phyloP scores from a whole-genome alignment of 2,113 vertebrate species.

The Phaethon lepturus region DNA sequence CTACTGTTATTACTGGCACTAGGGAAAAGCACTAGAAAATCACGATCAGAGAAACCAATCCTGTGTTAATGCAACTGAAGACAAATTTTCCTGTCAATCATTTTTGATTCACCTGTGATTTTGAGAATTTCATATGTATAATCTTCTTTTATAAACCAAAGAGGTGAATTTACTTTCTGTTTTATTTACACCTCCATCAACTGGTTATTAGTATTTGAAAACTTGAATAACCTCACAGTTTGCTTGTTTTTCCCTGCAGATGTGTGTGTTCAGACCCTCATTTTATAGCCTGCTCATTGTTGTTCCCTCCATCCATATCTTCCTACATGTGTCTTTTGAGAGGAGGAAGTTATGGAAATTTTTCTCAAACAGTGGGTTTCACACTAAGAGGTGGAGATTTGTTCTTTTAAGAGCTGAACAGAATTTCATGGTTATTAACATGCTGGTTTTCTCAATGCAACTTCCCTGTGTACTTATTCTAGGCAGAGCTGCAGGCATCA shows the following conservation, averaged over 20 bases:
- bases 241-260: neutral
- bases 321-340: neutral
- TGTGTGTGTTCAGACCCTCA: neutral
- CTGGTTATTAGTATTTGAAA: neutral
- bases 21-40: neutral
- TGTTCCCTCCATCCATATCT: neutral
- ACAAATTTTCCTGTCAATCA: neutral
- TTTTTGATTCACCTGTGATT: neutral
- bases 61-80: neutral
- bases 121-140: neutral
- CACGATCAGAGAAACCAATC: neutral
- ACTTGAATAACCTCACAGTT: neutral
- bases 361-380: neutral
- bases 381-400: neutral
- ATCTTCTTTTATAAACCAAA: neutral
- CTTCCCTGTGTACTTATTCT: neutral
- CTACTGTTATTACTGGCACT: neutral
- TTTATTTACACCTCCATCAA: neutral
- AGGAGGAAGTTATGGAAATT: neutral
- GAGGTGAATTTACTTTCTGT: neutral
- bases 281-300: neutral
- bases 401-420: constrained; percentile 31
- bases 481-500: neutral
- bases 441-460: neutral
- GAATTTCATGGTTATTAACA: constrained; percentile 51